phyloP scores from a whole-genome alignment of 2,113 vertebrate species.

The Bujurquina vittata region DNA sequence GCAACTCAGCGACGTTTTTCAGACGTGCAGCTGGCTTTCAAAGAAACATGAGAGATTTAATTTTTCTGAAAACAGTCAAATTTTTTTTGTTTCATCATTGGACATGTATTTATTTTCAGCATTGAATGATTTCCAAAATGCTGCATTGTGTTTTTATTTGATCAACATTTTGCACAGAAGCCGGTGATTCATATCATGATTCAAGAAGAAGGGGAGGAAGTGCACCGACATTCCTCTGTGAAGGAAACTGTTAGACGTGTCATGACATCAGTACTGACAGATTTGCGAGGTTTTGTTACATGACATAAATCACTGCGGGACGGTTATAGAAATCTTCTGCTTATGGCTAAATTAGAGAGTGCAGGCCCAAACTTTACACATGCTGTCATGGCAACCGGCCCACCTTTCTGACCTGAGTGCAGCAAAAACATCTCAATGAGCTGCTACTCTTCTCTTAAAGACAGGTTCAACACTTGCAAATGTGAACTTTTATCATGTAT shows the following conservation, averaged over 20 bases:
- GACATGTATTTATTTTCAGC: neutral
- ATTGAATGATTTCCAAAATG: neutral
- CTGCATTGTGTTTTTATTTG: neutral
- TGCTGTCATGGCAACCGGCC: conserved; percentile 47
- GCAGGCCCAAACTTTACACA: conserved; percentile 39
- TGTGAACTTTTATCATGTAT: neutral
- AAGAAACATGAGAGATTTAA: no score
- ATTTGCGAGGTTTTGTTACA: conserved; percentile 64
- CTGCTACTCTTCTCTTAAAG: neutral
- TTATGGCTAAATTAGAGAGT: conserved; percentile 74
- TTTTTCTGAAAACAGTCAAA: no score
- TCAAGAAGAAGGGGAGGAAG: conserved; percentile 56
- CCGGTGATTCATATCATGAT: conserved; percentile 54
- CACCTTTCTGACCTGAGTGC: conserved; percentile 23
- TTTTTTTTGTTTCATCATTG: no score
- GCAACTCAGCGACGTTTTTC: neutral
- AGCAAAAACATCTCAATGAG: conserved; percentile 17
- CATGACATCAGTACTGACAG: conserved; percentile 75
- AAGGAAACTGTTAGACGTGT: conserved; percentile 76
- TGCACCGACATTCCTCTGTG: conserved; percentile 52
- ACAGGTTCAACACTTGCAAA: no score
- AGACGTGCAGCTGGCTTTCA: neutral
- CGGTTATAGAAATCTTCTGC: conserved; percentile 53
- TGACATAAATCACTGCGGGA: conserved; percentile 71
- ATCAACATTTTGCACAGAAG: neutral